Conservation (phyloP, 2,797 vertebrate genomes). For the Falco naumanni region DNA sequence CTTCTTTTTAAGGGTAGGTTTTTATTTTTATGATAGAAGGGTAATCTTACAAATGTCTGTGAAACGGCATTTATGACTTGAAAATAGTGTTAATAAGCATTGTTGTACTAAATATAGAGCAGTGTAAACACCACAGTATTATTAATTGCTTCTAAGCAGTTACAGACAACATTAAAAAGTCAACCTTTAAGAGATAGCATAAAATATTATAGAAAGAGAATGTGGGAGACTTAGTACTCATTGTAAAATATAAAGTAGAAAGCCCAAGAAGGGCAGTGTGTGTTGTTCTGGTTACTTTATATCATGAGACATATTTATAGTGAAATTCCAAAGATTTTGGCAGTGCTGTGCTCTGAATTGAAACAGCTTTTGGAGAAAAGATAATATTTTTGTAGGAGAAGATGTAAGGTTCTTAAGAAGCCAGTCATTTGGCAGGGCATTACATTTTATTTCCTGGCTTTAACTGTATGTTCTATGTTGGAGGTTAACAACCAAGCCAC, state of each 20-base stretch:
- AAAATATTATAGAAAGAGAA: slow-evolving; percentile 5
- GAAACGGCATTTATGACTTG: not conserved
- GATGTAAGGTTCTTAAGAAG: not conserved
- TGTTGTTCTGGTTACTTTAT: slow-evolving; percentile 7
- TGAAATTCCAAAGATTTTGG: slow-evolving; percentile 29
- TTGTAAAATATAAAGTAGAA: slow-evolving; percentile 13
- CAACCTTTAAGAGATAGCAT: not conserved
- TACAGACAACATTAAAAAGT: not conserved
- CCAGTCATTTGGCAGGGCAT: not conserved
- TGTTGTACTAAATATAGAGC: not conserved
- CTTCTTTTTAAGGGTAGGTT: not conserved
- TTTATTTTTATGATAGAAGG: not conserved
- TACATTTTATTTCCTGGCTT: slow-evolving; percentile 45
- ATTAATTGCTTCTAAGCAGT: slow-evolving; percentile 2
- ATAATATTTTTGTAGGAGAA: slow-evolving; percentile 16
- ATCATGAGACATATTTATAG: not conserved
- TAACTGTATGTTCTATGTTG: not conserved
- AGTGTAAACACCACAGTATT: not conserved
- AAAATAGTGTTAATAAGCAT: not conserved
- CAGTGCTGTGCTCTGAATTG: not conserved
- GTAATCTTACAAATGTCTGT: not conserved
- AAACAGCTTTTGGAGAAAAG: slow-evolving; percentile 44
- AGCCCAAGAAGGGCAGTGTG: not conserved
- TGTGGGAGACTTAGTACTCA: not conserved
- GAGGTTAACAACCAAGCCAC: slow-evolving; percentile 20